Base-by-base conservation (phyloP, 2,113 vertebrate species). In the Empidonax alnorum region DNA sequence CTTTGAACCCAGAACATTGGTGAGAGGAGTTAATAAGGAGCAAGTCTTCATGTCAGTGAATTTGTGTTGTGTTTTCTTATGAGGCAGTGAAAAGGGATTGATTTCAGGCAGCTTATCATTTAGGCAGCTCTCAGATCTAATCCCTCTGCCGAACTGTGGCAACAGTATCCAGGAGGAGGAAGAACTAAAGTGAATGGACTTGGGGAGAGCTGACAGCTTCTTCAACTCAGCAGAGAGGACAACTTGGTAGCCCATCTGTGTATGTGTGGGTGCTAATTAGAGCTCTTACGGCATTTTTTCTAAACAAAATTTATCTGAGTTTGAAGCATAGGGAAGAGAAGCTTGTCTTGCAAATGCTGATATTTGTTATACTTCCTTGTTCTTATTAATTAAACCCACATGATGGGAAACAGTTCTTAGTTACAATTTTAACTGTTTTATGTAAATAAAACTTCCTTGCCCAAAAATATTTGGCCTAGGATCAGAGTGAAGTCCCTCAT, bases 401-500 rank as follows among this genome's bases (percentile, higher is more conserved):
- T 75, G 76, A 95, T 85, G 85, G 75, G 78, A 63, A 96, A 78
- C 69, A 92, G 89, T 92, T 95, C 94, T 91, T 92, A 77, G 90
- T 96, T 96, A 97, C 79, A 95, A 49, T 94, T 94, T 97, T 94
- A 94, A 95, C 73, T 35, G 67, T 94, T 98, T 97, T 97, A 94
- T 96, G 68, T 98, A 97, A 98, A 96, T 96, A 97, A 94, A 97
- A 94, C 87, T 97, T 97, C 84, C 89, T 94, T 96, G 94, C 94
- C 95, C 98, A 78, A 94, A 97, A 97, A 93, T 96, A 94, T 79
- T 97, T 98, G 97, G 96, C 97, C 90, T 56, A 35, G 83, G 97
- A 97, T 98, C 97, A 98, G 96, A 98, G 96, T 87, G 69, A 82
- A 97, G 91, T 97, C 87, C 90, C 89, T 97, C 96, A 63, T 96